These are phyloP conservation scores for Arremon aurantiirostris DNA, from an alignment of 2,797 vertebrate genomes.

Conservation along the genomic window DNA sequence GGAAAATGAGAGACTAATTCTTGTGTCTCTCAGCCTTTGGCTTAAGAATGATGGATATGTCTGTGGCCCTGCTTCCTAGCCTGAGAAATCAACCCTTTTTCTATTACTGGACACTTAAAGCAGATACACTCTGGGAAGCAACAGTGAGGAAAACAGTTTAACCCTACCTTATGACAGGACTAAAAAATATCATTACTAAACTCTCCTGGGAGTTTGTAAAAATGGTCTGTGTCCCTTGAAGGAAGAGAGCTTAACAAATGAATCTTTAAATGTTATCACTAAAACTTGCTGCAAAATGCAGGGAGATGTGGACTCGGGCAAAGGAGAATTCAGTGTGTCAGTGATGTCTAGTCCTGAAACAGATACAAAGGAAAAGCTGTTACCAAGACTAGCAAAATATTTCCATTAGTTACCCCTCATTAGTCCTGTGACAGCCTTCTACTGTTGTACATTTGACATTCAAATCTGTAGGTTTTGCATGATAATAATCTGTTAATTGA, in stretches of 20 bases:
- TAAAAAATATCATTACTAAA: not conserved
- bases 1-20: not conserved
- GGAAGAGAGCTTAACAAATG: not conserved
- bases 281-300: not conserved
- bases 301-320: not conserved
- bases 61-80: not conserved
- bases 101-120: not conserved
- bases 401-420: not conserved
- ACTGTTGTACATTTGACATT: constrained; percentile 7
- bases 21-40: not conserved
- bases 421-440: constrained; percentile 16
- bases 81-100: not conserved
- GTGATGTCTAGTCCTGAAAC: not conserved
- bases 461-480: not conserved
- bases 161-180: not conserved
- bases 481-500: constrained; percentile 11
- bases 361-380: not conserved
- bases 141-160: constrained; percentile 14
- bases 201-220: not conserved
- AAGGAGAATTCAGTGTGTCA: not conserved
- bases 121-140: not conserved
- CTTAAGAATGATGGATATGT: constrained; percentile 22
- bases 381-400: not conserved
- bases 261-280: not conserved
- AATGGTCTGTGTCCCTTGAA: not conserved